Evolutionary conservation across 2,113 vertebrate genomes (phyloP).

Genomic region (Plotosus lineatus): DNA sequence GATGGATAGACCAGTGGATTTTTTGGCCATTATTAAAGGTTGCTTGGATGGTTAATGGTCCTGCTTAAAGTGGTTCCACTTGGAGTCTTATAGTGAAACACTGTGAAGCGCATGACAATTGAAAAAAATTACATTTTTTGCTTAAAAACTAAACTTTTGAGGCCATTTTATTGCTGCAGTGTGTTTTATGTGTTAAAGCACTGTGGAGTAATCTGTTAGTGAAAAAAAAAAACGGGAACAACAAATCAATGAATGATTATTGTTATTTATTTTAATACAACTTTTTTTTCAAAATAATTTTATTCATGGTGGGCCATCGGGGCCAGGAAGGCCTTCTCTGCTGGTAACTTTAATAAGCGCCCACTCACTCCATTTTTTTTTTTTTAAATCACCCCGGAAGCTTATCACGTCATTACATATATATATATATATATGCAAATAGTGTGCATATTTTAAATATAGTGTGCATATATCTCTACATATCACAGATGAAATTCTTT

Average conservation of each 20-base stretch:
- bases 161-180: not conserved
- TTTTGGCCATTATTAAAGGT: not conserved
- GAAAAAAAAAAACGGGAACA: not conserved
- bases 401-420: too few species aligned
- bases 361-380: too few species aligned
- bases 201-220: not conserved
- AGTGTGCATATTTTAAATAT: not conserved
- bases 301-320: not conserved
- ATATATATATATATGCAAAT: too few species aligned
- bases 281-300: not conserved
- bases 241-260: not conserved
- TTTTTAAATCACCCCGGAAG: too few species aligned
- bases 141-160: not conserved
- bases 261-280: not conserved
- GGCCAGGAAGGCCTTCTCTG: too few species aligned
- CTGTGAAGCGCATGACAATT: not conserved
- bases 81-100: not conserved
- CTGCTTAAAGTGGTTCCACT: not conserved
- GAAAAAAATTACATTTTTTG: not conserved
- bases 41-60: not conserved
- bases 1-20: not conserved
- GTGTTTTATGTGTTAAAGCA: not conserved
- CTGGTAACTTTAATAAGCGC: too few species aligned
- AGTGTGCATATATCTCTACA: too few species aligned
- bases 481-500: too few species aligned